phyloP scores from a whole-genome alignment of 1,140 invertebrate genomes.

The Papilio polytes region DNA sequence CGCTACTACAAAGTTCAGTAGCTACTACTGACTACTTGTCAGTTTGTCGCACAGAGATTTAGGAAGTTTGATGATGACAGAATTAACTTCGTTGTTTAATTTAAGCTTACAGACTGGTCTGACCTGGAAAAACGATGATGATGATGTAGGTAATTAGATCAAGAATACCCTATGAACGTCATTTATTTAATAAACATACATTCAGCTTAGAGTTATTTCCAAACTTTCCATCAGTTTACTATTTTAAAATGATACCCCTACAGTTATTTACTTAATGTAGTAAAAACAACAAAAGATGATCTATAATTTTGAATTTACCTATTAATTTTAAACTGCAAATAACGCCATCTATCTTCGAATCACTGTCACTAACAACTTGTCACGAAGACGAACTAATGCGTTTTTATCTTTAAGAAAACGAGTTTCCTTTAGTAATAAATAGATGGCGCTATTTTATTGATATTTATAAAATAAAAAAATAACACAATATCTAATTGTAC shows the following conservation, averaged over 20 bases:
- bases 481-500: neutral
- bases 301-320: too few relatives aligned
- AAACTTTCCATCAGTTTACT: too few relatives aligned
- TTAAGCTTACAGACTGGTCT: neutral
- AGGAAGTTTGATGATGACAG: constrained; percentile 6
- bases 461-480: neutral
- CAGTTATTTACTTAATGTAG: too few relatives aligned
- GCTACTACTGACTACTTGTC: constrained; percentile 3
- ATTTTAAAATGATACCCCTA: too few relatives aligned
- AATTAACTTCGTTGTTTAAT: neutral
- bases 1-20: constrained; percentile 4
- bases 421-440: neutral
- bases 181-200: too few relatives aligned
- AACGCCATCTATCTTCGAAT: neutral
- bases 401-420: neutral
- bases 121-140: too few relatives aligned
- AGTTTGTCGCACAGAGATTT: constrained; percentile 11
- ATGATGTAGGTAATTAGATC: too few relatives aligned
- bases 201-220: too few relatives aligned
- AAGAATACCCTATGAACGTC: too few relatives aligned
- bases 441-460: neutral
- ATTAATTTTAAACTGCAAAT: neutral
- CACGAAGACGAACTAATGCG: neutral
- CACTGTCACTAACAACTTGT: neutral
- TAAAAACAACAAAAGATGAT: too few relatives aligned